phyloP scores from a whole-genome alignment of 2,113 vertebrate species.

The Rissa tridactyla region DNA sequence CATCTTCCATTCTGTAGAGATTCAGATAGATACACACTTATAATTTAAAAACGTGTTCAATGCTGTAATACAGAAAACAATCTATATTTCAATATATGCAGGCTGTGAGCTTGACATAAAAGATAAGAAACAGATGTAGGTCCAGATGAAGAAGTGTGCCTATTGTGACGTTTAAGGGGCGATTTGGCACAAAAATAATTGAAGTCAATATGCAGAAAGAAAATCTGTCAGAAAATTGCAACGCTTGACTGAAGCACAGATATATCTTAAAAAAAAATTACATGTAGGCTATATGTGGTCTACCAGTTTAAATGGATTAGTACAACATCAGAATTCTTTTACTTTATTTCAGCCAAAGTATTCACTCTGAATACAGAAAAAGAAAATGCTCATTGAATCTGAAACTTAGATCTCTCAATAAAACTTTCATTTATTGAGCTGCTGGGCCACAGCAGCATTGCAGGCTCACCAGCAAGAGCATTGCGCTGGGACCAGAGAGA shows the following conservation, averaged over 20 bases:
- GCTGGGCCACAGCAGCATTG: background rate
- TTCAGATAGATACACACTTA: background rate
- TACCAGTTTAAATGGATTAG: background rate
- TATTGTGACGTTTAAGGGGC: background rate
- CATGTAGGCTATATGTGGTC: background rate
- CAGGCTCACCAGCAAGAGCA: background rate
- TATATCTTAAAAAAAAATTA: background rate
- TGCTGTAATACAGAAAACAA: background rate
- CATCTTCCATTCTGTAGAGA: background rate
- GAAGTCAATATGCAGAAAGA: constrained; percentile 35
- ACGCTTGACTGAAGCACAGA: background rate
- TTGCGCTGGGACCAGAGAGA: background rate
- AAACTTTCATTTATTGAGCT: background rate
- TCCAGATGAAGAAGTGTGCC: constrained; percentile 29
- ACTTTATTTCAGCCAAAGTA: background rate
- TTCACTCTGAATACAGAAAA: background rate
- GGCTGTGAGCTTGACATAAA: background rate
- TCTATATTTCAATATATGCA: background rate
- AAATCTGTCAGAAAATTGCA: constrained; percentile 14
- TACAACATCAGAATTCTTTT: background rate
- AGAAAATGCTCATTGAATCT: background rate
- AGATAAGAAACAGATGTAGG: background rate
- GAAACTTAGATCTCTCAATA: background rate
- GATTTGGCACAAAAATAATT: constrained; percentile 25
- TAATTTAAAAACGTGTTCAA: background rate